These are phyloP conservation scores for Otocyon megalotis DNA, from an alignment of 2,113 vertebrate genomes.

Conservation along the genomic window DNA sequence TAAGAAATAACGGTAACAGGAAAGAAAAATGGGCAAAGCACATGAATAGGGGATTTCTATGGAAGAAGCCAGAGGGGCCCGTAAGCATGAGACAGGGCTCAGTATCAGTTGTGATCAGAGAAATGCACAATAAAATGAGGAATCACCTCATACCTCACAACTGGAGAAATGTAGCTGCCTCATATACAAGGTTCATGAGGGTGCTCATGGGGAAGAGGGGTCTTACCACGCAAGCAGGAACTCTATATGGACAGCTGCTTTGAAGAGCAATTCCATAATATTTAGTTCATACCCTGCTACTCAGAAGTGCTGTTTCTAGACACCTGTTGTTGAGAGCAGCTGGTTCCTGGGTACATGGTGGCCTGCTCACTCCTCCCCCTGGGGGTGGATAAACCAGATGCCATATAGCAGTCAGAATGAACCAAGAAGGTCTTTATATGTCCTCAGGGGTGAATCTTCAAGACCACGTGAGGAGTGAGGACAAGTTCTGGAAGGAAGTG, in stretches of 20 bases:
- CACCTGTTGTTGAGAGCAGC: fast-evolving
- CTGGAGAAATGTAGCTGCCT: background rate
- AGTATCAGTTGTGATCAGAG: background rate
- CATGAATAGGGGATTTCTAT: background rate
- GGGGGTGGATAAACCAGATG: fast-evolving
- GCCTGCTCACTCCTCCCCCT: background rate
- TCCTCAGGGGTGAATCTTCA: background rate
- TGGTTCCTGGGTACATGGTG: too few relatives aligned
- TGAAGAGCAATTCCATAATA: background rate
- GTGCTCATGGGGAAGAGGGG: background rate
- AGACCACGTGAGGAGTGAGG: fast-evolving
- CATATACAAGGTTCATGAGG: fast-evolving
- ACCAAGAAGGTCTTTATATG: fast-evolving
- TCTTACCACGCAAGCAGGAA: fast-evolving
- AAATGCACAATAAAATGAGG: background rate
- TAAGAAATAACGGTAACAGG: background rate
- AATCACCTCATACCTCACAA: fast-evolving
- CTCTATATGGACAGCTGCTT: fast-evolving
- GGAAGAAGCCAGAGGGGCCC: background rate
- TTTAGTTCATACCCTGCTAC: background rate
- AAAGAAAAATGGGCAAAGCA: background rate
- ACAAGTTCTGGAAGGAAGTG: background rate
- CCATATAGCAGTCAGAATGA: fast-evolving
- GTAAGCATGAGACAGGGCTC: background rate
- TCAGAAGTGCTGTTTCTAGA: background rate